These are phyloP conservation scores for Todiramphus chloris DNA, from an alignment of 2,113 vertebrate species.

Conservation along the genomic window DNA sequence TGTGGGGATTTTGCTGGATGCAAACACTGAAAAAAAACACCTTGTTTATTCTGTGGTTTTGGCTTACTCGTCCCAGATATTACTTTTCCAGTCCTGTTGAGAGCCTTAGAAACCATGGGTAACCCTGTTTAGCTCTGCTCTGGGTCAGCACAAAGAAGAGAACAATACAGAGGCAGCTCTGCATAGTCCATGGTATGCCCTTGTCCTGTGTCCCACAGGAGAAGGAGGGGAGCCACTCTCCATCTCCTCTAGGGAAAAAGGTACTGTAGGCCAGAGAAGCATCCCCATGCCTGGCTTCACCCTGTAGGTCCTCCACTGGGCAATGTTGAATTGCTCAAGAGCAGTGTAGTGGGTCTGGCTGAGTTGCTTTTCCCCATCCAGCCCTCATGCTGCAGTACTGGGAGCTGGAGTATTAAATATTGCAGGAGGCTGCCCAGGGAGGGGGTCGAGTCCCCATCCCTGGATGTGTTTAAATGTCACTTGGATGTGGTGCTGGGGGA, in stretches of 20 bases:
- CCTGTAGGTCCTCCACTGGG: not conserved
- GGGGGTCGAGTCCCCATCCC: no score
- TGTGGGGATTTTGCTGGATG: not conserved
- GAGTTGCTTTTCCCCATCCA: no score
- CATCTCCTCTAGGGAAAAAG: not conserved
- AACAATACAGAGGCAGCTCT: not conserved
- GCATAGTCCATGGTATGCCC: not conserved
- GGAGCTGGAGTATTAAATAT: no score
- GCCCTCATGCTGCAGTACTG: no score
- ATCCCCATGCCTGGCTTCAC: not conserved
- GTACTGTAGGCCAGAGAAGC: not conserved
- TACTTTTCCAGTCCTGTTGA: not conserved
- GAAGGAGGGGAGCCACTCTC: not conserved
- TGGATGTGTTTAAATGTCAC: no score
- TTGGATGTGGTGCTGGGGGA: no score
- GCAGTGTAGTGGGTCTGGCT: not conserved
- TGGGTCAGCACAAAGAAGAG: not conserved
- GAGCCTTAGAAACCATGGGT: not conserved
- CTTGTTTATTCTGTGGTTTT: not conserved
- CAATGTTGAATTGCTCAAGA: not conserved
- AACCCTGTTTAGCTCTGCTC: not conserved
- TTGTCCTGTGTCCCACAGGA: not conserved
- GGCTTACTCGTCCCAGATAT: not conserved
- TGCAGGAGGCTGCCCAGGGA: no score
- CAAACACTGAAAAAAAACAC: not conserved